Evolutionary conservation across 2,888 invertebrate species (phyloP).

Genomic region (Exocentrus adspersus): DNA sequence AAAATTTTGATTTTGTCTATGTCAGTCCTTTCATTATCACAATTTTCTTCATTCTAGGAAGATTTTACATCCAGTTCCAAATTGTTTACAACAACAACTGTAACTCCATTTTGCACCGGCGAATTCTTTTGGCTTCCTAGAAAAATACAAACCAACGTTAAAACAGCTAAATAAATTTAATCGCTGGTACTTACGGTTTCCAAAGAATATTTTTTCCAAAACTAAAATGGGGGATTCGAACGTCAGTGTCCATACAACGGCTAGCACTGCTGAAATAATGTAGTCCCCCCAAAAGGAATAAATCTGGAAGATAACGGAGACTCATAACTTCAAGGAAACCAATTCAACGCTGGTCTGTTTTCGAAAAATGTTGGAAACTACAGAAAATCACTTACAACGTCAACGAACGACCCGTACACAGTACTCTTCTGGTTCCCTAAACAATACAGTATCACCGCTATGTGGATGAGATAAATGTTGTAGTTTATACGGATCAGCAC

Average conservation of each 20-base stretch:
- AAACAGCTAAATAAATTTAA: background rate
- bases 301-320: constrained; percentile 14
- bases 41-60: too few species aligned
- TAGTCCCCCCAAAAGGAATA: constrained; percentile 30
- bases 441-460: background rate
- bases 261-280: constrained; percentile 14
- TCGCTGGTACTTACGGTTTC: background rate
- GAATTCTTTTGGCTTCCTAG: too few species aligned
- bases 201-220: constrained; percentile 31
- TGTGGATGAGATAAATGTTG: constrained; percentile 1
- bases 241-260: constrained; percentile 30
- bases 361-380: too few species aligned
- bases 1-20: too few species aligned
- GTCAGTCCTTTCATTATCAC: too few species aligned
- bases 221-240: constrained; percentile 40
- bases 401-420: background rate
- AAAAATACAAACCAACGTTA: too few species aligned
- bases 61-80: too few species aligned
- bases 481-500: constrained; percentile 10
- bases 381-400: constrained; percentile 8
- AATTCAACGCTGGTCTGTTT: too few species aligned
- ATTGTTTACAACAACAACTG: too few species aligned
- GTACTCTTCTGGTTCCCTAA: background rate
- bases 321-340: background rate
- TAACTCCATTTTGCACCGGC: too few species aligned